Conservation (phyloP, 2,797 vertebrate species). For the Amblyopsis hoosieri region DNA sequence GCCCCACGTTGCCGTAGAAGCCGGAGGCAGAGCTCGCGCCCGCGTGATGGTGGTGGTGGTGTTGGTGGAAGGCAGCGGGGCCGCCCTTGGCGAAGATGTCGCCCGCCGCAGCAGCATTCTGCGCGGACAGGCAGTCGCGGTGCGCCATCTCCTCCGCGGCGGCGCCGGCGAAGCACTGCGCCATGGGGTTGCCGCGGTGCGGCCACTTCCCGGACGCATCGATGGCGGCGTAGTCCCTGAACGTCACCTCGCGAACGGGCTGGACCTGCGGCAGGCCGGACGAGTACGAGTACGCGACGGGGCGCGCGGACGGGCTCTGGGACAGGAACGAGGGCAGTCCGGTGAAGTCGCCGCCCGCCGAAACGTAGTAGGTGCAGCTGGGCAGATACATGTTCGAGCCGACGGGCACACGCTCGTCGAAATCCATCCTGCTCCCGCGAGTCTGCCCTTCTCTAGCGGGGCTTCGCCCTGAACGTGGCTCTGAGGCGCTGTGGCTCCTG, state of each 20-base stretch:
- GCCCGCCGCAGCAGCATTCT: slow-evolving; percentile 83
- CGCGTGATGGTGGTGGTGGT: slow-evolving; percentile 84
- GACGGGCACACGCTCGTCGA: slow-evolving; percentile 98
- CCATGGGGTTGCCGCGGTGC: slow-evolving; percentile 88
- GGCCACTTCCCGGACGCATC: slow-evolving; percentile 97
- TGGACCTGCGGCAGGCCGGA: slow-evolving; percentile 98
- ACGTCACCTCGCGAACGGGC: slow-evolving; percentile 97
- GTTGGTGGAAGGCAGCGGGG: slow-evolving; percentile 84
- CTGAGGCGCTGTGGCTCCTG: slow-evolving; percentile 88
- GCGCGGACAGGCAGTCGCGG: slow-evolving; percentile 94
- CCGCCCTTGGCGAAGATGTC: slow-evolving; percentile 96
- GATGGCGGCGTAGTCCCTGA: slow-evolving; percentile 97
- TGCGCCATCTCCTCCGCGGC: slow-evolving; percentile 96
- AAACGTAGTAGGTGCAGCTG: slow-evolving; percentile 99
- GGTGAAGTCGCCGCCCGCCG: slow-evolving; percentile 97
- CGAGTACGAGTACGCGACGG: slow-evolving; percentile 98
- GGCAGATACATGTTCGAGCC: slow-evolving; percentile 99
- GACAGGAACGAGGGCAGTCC: slow-evolving; percentile 98
- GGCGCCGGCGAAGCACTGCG: slow-evolving; percentile 89
- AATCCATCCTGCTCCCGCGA: slow-evolving; percentile 96
- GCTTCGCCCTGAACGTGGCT: slow-evolving; percentile 94
- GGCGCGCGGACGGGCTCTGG: slow-evolving; percentile 96
- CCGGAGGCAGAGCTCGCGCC: slow-evolving; percentile 87
- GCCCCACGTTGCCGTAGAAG: slow-evolving; percentile 95
- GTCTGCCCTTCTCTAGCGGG: slow-evolving; percentile 88